Evolutionary conservation across 1,140 invertebrate genomes (phyloP).

Genomic region (Sarcophaga peregrina): DNA sequence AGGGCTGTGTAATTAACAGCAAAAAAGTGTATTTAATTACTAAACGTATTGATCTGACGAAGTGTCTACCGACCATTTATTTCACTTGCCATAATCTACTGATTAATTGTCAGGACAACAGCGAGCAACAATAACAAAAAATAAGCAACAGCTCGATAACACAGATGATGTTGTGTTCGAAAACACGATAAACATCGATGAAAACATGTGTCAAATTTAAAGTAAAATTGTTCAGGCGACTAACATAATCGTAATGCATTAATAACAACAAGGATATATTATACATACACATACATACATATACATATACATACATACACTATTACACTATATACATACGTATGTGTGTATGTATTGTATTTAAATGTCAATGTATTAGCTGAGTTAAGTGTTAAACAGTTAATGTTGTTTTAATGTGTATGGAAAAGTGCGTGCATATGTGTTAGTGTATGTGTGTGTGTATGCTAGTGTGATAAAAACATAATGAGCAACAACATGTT

Average conservation of each 20-base stretch:
- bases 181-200: conserved; percentile 35
- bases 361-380: neutral
- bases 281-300: neutral
- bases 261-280: neutral
- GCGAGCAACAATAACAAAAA: no score
- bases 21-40: no score
- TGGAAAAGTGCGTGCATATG: neutral
- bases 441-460: conserved; percentile 8
- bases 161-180: conserved; percentile 3
- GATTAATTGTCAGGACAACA: conserved; percentile 32
- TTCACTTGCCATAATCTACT: neutral
- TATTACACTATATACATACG: neutral
- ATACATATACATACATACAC: neutral
- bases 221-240: conserved; percentile 29
- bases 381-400: conserved; percentile 23
- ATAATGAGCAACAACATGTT: conserved; percentile 48
- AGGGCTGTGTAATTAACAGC: no score
- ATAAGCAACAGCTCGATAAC: no score
- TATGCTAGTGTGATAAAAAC: conserved; percentile 33
- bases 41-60: neutral
- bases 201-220: conserved; percentile 37
- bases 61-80: neutral
- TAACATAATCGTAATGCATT: conserved; percentile 6
- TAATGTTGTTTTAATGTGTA: neutral
- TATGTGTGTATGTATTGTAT: neutral